These are phyloP conservation scores for Hydrotaea cyrtoneurina DNA, from an alignment of 2,888 invertebrate genomes.

Conservation along the genomic window DNA sequence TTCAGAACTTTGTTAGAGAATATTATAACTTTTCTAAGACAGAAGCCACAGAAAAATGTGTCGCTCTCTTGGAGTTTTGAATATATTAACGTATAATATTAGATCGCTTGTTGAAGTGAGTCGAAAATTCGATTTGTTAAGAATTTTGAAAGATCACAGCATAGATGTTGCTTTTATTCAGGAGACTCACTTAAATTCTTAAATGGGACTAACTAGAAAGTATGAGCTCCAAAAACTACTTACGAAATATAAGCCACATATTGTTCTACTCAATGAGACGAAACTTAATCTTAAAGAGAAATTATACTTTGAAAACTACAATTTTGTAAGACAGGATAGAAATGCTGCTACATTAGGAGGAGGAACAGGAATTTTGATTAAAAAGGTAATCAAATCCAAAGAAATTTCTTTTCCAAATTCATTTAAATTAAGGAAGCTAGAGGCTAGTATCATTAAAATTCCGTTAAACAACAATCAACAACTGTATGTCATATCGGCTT, in stretches of 20 bases:
- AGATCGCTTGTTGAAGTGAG: too few relatives aligned
- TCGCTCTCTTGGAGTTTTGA: too few relatives aligned
- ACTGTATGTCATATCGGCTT: not conserved
- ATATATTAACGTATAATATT: too few relatives aligned
- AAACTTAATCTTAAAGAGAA: constrained; percentile 39
- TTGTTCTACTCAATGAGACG: constrained; percentile 36
- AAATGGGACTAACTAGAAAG: constrained; percentile 24
- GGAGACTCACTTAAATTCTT: too few relatives aligned
- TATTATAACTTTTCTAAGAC: too few relatives aligned
- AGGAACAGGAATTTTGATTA: constrained; percentile 28
- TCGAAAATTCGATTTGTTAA: too few relatives aligned
- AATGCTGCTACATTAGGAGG: constrained; percentile 17
- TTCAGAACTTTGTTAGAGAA: too few relatives aligned
- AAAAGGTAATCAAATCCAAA: constrained; percentile 9
- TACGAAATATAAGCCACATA: constrained; percentile 13
- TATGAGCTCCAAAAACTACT: constrained; percentile 20
- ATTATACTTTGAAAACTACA: constrained; percentile 32
- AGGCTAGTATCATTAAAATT: not conserved
- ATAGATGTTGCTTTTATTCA: too few relatives aligned
- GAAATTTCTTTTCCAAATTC: not conserved
- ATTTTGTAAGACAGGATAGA: constrained; percentile 42
- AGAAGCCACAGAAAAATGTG: too few relatives aligned
- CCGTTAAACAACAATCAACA: not conserved
- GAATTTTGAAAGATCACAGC: too few relatives aligned
- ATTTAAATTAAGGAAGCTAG: not conserved